Conservation (phyloP, 1,140 invertebrate genomes). For the Papilio glaucus region DNA sequence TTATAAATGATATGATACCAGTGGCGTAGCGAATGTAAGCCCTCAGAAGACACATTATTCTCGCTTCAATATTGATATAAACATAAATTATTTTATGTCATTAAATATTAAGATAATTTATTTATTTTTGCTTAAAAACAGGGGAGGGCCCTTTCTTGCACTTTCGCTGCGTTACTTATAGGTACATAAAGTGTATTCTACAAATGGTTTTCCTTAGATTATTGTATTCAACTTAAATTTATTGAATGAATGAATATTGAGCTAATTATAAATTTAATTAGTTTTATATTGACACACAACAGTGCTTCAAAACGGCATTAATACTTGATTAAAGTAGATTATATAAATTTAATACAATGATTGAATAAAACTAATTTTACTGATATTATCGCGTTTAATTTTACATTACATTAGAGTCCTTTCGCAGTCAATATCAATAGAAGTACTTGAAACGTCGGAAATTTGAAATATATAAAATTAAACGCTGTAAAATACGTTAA, state of each 20-base stretch:
- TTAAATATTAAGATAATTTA: no score
- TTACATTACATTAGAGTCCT: neutral
- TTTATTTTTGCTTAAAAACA: no score
- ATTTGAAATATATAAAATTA: conserved; percentile 9
- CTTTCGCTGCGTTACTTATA: neutral
- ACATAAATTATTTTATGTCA: no score
- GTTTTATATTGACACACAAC: neutral
- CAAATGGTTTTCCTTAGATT: neutral
- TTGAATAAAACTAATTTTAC: conserved; percentile 11
- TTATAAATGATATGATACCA: neutral
- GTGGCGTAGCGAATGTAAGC: neutral
- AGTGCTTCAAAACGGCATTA: neutral
- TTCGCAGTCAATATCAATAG: no score
- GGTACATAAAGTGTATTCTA: neutral
- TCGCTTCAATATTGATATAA: no score
- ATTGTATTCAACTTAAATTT: neutral
- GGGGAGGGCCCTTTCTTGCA: neutral
- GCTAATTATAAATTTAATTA: conserved; percentile 1
- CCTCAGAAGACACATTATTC: neutral
- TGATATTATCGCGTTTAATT: neutral
- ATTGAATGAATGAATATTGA: neutral
- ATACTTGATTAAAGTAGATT: neutral
- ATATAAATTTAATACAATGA: neutral
- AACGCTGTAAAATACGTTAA: neutral
- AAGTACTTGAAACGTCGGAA: neutral